Base-by-base conservation (phyloP, 2,888 invertebrate species). In the Xestoiulus laeticollis region DNA sequence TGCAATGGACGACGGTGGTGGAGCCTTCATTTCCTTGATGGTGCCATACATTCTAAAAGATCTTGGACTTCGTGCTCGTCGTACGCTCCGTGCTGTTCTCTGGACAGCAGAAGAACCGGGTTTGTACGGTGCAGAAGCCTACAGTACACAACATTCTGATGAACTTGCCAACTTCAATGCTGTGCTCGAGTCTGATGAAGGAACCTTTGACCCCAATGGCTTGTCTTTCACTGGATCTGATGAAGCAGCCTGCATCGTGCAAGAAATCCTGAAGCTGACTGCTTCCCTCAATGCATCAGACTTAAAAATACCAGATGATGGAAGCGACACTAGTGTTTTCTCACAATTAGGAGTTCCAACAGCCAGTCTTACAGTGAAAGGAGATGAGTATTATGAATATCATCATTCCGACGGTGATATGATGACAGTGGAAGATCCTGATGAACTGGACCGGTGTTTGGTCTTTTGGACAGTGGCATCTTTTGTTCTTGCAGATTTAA, bases 71-170 rank as follows among this genome's bases (percentile, higher is more conserved):
- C 92, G 92, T 87, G 95, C 96, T 0, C 95, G 93, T 90, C 93
- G 96, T 90, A 96, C 96, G 0, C 91, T 97, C 38, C 93, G 95
- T 90, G 93, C 95, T 32, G 95, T 97, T 87, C 92, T 96, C 90
- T 97, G 96, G 96, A 96, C 96, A 0, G 95, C 94, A 0, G 96
- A 97, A 92, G 96, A 96, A 92, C 92, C 94, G 89, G 96, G 96
- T 12, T 92, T 94, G 0, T 90, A 94, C 86, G 96, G 96, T 44
- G 95, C 95, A 0, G 89, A 92, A 33, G 94, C 94, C 0, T 96
- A 96, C 91, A 93, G 94, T 89, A 91, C 94, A 87, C 91, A 91
- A 5, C 96, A 96, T 90, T 92, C 92, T 90, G 91, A 93, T 85
- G 93, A 94, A 89, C 91, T 93, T 59, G 91, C 93, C 4, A 94